These are phyloP conservation scores for Melieria picta DNA, from an alignment of 2,888 invertebrate species.

Conservation along the genomic window DNA sequence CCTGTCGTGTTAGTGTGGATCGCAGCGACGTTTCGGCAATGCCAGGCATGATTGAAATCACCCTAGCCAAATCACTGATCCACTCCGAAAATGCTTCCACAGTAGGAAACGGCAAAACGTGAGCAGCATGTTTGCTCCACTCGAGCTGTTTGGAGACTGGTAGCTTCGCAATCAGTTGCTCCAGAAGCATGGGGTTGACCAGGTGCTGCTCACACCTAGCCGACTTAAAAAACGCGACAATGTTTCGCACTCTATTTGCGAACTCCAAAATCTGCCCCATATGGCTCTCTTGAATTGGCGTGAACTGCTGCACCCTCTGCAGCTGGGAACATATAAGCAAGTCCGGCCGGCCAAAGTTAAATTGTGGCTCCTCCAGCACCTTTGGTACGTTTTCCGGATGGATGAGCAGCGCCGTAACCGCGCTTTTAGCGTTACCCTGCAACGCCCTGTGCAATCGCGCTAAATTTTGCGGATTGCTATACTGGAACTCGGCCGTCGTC, in stretches of 20 bases:
- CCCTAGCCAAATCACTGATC: conserved; percentile 28
- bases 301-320: conserved; percentile 24
- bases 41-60: conserved; percentile 23
- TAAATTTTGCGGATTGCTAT: too few species aligned
- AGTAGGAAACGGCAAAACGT: conserved; percentile 19
- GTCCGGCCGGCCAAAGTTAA: conserved; percentile 36
- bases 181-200: conserved; percentile 27
- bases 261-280: conserved; percentile 8
- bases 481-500: too few species aligned
- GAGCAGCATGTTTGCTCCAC: conserved; percentile 29
- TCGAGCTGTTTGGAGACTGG: conserved; percentile 39
- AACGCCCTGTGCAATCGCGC: too few species aligned
- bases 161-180: conserved; percentile 31
- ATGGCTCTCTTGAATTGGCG: conserved; percentile 18
- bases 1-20: background rate
- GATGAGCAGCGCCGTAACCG: too few species aligned
- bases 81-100: conserved; percentile 32
- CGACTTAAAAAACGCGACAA: conserved; percentile 25
- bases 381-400: too few species aligned
- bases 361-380: conserved; percentile 22
- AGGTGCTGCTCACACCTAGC: conserved; percentile 34
- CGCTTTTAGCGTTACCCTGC: too few species aligned
- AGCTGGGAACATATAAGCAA: conserved; percentile 29
- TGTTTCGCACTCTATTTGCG: background rate
- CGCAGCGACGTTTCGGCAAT: background rate